phyloP scores from a whole-genome alignment of 2,113 vertebrate genomes.

The Barnardius zonarius region DNA sequence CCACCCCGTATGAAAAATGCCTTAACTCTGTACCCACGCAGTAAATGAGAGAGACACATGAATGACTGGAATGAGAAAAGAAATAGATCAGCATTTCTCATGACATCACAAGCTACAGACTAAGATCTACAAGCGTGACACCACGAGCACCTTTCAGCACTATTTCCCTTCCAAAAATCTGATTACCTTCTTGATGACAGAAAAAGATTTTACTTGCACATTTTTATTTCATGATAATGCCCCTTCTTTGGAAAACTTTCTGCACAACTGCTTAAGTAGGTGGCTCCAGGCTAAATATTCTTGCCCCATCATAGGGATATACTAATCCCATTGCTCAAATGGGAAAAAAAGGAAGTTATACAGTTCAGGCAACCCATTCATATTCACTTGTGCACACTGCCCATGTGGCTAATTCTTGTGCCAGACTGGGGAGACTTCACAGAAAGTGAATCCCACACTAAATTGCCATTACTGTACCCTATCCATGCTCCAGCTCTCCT shows the following conservation, averaged over 20 bases:
- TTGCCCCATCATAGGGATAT: not conserved
- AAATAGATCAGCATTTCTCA: not conserved
- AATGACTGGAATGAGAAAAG: not conserved
- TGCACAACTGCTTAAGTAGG: not conserved
- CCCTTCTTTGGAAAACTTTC: not conserved
- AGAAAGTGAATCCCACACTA: not conserved
- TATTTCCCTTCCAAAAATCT: not conserved
- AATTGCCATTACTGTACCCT: not conserved
- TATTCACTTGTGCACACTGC: rapidly evolving
- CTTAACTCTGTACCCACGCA: not conserved
- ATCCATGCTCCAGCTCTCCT: not conserved
- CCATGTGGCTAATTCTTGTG: not conserved
- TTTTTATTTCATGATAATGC: not conserved
- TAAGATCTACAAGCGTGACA: not conserved
- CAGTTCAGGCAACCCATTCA: not conserved
- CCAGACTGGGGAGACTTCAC: not conserved
- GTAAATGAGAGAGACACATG: not conserved
- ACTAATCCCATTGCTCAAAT: not conserved
- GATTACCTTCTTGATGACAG: not conserved
- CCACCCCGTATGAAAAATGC: not conserved
- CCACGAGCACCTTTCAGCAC: not conserved
- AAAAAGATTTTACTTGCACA: not conserved
- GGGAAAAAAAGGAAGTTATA: not conserved
- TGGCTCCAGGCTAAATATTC: not conserved
- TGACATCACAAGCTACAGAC: not conserved